Conservation (phyloP, 2,797 vertebrate genomes). For the Momotus momota region DNA sequence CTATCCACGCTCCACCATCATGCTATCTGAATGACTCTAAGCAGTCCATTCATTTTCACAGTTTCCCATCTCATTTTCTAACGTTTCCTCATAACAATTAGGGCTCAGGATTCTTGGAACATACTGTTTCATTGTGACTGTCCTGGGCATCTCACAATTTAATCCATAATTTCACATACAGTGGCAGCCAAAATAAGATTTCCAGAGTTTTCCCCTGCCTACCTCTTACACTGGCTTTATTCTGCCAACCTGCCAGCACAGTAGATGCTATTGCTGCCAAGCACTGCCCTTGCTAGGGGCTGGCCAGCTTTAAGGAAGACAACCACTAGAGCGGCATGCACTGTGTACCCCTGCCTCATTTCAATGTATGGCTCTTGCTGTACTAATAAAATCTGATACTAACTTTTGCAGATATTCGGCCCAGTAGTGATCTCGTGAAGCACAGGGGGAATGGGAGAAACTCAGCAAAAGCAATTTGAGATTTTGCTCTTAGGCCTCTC, state of each 20-base stretch:
- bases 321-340: neutral
- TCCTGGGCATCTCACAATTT: neutral
- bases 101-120: neutral
- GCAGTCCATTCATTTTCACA: neutral
- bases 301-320: neutral
- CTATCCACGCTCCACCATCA: neutral
- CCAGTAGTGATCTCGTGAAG: neutral
- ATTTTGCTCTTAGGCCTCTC: neutral
- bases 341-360: neutral
- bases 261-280: neutral
- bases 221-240: accelerated
- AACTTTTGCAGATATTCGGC: neutral
- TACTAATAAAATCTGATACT: neutral
- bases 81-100: neutral
- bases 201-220: neutral
- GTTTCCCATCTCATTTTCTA: neutral
- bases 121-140: neutral
- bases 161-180: neutral
- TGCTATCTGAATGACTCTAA: neutral
- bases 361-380: neutral
- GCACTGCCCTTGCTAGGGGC: neutral
- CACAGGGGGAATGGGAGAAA: neutral
- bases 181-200: neutral
- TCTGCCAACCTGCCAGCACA: neutral
- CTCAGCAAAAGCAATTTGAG: neutral